Conservation (phyloP, 2,113 vertebrate genomes). For the Xenopus borealis region DNA sequence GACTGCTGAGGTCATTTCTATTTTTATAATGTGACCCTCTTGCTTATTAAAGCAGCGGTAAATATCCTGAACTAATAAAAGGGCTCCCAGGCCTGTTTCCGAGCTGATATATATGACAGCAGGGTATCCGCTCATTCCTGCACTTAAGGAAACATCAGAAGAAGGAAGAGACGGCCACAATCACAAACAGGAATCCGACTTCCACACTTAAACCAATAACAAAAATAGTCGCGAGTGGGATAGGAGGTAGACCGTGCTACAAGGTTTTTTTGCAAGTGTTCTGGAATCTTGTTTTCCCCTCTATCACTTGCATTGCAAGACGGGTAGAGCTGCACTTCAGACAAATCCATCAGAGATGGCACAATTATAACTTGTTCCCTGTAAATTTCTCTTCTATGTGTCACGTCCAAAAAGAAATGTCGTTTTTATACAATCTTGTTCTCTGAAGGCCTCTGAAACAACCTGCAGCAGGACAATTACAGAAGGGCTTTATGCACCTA, state of each 20-base stretch:
- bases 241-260: too few species aligned
- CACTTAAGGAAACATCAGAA: not conserved
- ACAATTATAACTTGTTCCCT: slow-evolving; percentile 1
- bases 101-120: not conserved
- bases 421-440: too few species aligned
- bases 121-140: not conserved
- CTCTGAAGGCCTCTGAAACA: too few species aligned
- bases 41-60: not conserved
- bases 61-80: not conserved
- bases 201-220: too few species aligned
- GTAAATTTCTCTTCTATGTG: slow-evolving; percentile 11
- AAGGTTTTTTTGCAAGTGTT: too few species aligned
- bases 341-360: slow-evolving; percentile 27
- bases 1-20: not conserved
- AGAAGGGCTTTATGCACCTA: too few species aligned
- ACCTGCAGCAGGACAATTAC: too few species aligned
- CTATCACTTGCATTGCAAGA: slow-evolving; percentile 12
- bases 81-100: too few species aligned
- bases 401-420: slow-evolving; percentile 6
- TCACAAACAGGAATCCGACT: too few species aligned
- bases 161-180: not conserved
- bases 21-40: slow-evolving; percentile 3
- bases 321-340: not conserved
- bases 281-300: too few species aligned
- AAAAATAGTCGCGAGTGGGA: too few species aligned